Conservation (phyloP, 37 sponge, comb jelly and placozoan genomes). For the Halichondria panicea region DNA sequence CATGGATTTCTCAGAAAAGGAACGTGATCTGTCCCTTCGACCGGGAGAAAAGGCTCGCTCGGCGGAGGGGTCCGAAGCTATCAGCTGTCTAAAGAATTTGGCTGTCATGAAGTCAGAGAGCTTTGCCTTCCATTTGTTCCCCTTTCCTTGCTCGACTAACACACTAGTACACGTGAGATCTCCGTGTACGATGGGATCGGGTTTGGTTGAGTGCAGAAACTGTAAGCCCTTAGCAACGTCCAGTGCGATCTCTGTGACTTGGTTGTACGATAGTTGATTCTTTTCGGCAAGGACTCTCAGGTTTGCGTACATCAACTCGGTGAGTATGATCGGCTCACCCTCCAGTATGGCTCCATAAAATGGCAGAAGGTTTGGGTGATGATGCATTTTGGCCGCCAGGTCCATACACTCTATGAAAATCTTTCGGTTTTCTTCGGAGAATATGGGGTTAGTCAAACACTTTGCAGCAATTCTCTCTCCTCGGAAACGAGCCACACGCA, state of each 20-base stretch:
- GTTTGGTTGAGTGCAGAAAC: slow-evolving; percentile 71
- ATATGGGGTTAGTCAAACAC: slow-evolving; percentile 45
- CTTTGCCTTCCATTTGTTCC: slow-evolving; percentile 59
- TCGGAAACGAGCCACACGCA: slow-evolving; percentile 53
- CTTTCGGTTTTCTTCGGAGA: slow-evolving; percentile 52
- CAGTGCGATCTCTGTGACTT: slow-evolving; percentile 29
- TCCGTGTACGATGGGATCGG: slow-evolving; percentile 75
- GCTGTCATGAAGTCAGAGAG: slow-evolving; percentile 78
- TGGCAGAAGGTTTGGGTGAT: slow-evolving; percentile 71
- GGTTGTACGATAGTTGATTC: slow-evolving; percentile 26
- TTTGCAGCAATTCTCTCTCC: slow-evolving; percentile 72
- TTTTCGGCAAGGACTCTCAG: slow-evolving; percentile 46
- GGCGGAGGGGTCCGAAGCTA: not conserved
- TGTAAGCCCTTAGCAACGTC: slow-evolving; percentile 63
- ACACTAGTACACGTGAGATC: slow-evolving; percentile 82
- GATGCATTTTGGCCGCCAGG: slow-evolving; percentile 43
- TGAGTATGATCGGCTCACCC: slow-evolving; percentile 51
- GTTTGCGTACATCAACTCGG: slow-evolving; percentile 75
- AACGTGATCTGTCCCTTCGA: not conserved
- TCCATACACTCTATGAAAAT: slow-evolving; percentile 64
- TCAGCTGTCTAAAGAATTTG: slow-evolving; percentile 34
- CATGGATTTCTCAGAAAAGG: not conserved
- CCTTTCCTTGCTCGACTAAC: slow-evolving; percentile 31
- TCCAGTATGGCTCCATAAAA: slow-evolving; percentile 72
- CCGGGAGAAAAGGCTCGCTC: not conserved